These are phyloP conservation scores for Urocitellus parryii DNA, from an alignment of 2,113 vertebrate genomes.

Conservation along the genomic window DNA sequence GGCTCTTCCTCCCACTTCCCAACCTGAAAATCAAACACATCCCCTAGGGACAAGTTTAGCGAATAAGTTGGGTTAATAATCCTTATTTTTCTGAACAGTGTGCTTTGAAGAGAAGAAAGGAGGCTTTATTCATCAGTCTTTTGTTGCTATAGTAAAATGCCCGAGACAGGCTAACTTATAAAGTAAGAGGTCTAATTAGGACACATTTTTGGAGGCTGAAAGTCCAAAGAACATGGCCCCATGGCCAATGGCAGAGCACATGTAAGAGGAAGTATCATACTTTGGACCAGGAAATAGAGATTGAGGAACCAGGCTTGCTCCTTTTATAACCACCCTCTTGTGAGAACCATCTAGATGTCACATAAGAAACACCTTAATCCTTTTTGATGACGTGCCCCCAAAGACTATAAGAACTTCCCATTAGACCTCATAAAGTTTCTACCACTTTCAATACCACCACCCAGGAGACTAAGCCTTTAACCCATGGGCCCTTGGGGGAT, in stretches of 20 bases:
- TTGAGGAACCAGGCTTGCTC: neutral
- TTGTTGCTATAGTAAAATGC: neutral
- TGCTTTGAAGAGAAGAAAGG: neutral
- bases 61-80: neutral
- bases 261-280: neutral
- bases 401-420: no score
- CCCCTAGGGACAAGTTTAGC: no score
- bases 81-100: neutral
- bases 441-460: neutral
- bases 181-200: neutral
- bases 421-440: no score
- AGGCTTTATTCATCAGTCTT: neutral
- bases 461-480: no score
- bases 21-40: neutral
- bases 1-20: neutral
- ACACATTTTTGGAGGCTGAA: neutral
- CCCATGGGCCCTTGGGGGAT: neutral
- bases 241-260: no score
- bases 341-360: neutral
- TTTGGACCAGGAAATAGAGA: neutral
- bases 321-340: no score
- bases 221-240: neutral
- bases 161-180: neutral
- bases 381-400: neutral
- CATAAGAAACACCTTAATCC: neutral